Conservation (phyloP, 2,113 vertebrate species). For the Dolichotis patagonum region DNA sequence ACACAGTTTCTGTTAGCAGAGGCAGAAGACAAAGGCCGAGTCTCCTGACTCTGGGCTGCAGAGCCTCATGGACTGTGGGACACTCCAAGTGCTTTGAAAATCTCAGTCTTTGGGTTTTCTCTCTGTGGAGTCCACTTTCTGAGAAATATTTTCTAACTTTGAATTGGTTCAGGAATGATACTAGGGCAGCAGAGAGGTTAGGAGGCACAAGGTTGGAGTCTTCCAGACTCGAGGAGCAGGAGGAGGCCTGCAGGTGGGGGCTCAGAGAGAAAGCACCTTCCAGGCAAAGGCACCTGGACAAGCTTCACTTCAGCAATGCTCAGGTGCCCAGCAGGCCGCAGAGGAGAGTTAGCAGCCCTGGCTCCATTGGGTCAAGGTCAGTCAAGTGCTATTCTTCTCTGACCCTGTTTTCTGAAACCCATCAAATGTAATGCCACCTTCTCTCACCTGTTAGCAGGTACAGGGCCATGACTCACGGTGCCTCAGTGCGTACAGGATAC, state of each 20-base stretch:
- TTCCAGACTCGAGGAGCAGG: background rate
- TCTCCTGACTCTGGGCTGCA: background rate
- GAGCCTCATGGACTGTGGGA: background rate
- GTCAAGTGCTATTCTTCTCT: background rate
- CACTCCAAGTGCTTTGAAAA: background rate
- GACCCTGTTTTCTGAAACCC: background rate
- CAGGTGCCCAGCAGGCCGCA: background rate
- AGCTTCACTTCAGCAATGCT: background rate
- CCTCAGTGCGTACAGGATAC: background rate
- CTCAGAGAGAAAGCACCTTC: background rate
- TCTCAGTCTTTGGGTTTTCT: background rate
- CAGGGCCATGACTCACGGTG: rapidly evolving
- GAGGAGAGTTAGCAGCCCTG: background rate
- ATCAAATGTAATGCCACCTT: too few species aligned
- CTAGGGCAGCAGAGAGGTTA: background rate
- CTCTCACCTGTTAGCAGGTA: background rate
- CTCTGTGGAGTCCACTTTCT: background rate
- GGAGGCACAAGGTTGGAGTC: rapidly evolving
- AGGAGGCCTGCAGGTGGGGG: background rate
- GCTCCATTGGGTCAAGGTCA: background rate
- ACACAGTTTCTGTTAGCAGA: background rate
- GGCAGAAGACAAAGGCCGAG: background rate
- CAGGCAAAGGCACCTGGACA: background rate
- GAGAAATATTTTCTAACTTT: background rate
- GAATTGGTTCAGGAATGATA: background rate